Percentiles rank a stretch among this genome's conserved stretches.
phyloP scores from a whole-genome alignment of 2,113 vertebrate species.

The Oxyruncus cristatus region DNA sequence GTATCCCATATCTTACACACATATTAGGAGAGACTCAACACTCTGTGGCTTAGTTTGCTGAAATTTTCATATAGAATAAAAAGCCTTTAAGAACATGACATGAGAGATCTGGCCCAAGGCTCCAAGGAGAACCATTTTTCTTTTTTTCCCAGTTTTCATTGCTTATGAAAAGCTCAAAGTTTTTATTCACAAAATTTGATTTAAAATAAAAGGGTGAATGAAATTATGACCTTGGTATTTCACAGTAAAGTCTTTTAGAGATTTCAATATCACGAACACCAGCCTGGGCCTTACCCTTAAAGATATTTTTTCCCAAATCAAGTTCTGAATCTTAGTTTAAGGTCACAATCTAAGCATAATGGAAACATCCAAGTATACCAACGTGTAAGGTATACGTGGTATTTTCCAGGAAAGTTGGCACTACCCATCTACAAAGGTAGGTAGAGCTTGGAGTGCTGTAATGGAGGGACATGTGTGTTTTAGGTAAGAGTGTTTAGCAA shows the following conservation, averaged over 20 bases:
- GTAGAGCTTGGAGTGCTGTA: neutral
- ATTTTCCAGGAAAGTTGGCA: neutral
- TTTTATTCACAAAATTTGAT: neutral
- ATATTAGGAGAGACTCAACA: neutral
- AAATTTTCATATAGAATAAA: neutral
- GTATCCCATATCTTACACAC: neutral
- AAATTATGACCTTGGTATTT: neutral
- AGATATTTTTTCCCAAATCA: neutral
- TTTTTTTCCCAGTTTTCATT: neutral
- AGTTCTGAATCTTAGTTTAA: neutral
- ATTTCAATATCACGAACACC: neutral
- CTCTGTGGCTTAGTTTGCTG: neutral
- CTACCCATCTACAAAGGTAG: neutral
- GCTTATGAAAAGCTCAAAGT: neutral
- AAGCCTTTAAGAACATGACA: neutral
- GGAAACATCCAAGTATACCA: neutral
- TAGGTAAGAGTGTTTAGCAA: neutral
- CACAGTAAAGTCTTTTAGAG: neutral
- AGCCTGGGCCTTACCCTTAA: neutral
- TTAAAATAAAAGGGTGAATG: neutral
- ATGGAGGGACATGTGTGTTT: neutral
- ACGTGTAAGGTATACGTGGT: rapidly evolving
- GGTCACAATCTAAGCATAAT: neutral
- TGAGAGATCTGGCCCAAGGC: neutral
- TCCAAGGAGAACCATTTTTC: neutral